Conservation (phyloP, 2,888 invertebrate genomes). For the Stenotaenia linearis region DNA sequence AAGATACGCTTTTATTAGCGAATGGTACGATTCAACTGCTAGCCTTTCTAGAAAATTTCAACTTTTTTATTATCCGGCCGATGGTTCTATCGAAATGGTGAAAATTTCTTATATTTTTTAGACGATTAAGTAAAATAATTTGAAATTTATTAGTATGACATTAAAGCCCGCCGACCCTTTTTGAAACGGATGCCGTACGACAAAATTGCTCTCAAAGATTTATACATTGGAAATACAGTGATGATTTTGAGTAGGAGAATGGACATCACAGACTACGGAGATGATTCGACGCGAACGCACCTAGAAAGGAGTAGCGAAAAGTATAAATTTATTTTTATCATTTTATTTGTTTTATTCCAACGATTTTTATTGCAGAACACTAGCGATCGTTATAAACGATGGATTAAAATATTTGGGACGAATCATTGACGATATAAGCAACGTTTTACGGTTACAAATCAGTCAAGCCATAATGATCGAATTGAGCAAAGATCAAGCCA, state of each 20-base stretch:
- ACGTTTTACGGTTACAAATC: slow-evolving; percentile 52
- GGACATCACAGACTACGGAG: slow-evolving; percentile 48
- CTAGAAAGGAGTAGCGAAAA: slow-evolving; percentile 46
- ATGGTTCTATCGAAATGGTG: slow-evolving; percentile 75
- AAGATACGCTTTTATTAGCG: slow-evolving; percentile 53
- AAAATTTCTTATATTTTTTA: slow-evolving; percentile 40
- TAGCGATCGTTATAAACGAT: slow-evolving; percentile 71
- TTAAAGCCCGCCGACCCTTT: slow-evolving; percentile 48
- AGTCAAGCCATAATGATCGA: slow-evolving; percentile 67
- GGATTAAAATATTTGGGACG: slow-evolving; percentile 64
- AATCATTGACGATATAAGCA: slow-evolving; percentile 62
- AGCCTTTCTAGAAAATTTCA: slow-evolving; percentile 66
- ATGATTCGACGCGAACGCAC: slow-evolving; percentile 46
- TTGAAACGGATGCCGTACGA: slow-evolving; percentile 47
- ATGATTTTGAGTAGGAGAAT: slow-evolving; percentile 49
- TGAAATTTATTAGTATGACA: slow-evolving; percentile 46
- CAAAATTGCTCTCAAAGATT: slow-evolving; percentile 43
- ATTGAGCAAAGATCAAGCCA: slow-evolving; percentile 60
- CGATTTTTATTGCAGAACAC: slow-evolving; percentile 50
- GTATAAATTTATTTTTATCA: slow-evolving; percentile 38
- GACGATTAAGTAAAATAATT: background rate
- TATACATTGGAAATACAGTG: slow-evolving; percentile 49
- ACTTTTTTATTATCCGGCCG: slow-evolving; percentile 68
- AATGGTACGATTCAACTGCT: slow-evolving; percentile 81
- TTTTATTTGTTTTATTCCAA: background rate